Conservation (phyloP, 2,113 vertebrate genomes). For the Corythaeola cristata region DNA sequence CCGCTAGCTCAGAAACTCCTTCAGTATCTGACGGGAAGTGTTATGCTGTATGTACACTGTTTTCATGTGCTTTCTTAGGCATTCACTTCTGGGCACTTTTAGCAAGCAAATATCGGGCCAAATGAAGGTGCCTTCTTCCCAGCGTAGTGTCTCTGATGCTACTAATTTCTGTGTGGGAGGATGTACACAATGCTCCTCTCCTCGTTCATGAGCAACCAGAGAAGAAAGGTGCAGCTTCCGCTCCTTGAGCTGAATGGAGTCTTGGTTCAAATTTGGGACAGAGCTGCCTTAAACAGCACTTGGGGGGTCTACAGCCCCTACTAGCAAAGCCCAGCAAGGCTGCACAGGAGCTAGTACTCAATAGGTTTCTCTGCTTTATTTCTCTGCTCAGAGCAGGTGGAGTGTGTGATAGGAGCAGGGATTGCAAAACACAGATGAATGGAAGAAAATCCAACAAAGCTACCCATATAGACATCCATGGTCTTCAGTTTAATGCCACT, state of each 20-base stretch:
- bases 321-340: neutral
- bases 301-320: neutral
- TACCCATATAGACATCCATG: neutral
- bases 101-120: neutral
- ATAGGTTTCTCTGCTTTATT: neutral
- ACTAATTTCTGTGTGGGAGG: neutral
- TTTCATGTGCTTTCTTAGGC: neutral
- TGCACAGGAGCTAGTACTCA: neutral
- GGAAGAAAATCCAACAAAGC: neutral
- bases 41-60: fast-evolving
- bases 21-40: neutral
- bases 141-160: neutral
- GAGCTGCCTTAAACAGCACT: neutral
- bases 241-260: neutral
- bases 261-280: neutral
- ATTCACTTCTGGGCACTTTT: neutral
- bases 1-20: neutral
- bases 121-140: neutral
- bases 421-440: neutral
- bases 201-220: neutral
- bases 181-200: neutral
- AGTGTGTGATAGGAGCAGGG: neutral
- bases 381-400: neutral
- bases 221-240: neutral
- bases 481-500: neutral